Base-by-base conservation (phyloP, 1,140 invertebrate species). In the Drosophila arizonae region DNA sequence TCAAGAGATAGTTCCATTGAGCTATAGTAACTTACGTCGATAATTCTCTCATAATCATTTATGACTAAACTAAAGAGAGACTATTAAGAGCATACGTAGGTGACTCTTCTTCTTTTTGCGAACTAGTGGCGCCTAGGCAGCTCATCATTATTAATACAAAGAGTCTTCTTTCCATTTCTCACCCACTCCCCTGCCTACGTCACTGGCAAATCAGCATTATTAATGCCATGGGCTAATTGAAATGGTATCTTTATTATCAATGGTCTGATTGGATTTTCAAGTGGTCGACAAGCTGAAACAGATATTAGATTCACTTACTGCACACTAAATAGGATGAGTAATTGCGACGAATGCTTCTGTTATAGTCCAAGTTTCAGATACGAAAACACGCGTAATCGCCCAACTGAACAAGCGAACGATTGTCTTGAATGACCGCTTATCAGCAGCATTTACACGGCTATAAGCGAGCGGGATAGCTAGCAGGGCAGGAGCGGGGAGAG, bases 351-450 rank as follows among this genome's bases (percentile, higher is more conserved):
- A 21, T 36, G 48, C 60, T 71, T 65, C 64, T 65, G 26, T 10
- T 13, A 11, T 39, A 10, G 36, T 21, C 36, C 57, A 54, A 51
- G 43, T 56, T 26, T 6, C 17, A 61, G 64, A 73, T 73, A 70
- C 10, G 66, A 39, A 30, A 70, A 74, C 72, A 70, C 67, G 41
- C 43, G 82, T 86, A 87, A 86, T 86, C 76, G 72, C 17, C 70
- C 11, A 48, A 51, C 51, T 33, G 33, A 76, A 76, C 65, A 69
- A 72, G 57, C 56, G 39, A 39, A 46, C 39, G 21, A 24, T 58
- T 24, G 60, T 62, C 64, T 79, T 63, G 50, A 52, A 61, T 64
- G 48, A 13, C 28, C 28, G 11, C 67, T 81, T 84, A 76, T 84
- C 76, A 26, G 17, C 13, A 9, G 0, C 9, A 28, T 15, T n/a